These are phyloP conservation scores for Brachypterus glaber DNA, from an alignment of 2,888 invertebrate genomes.

Conservation along the genomic window DNA sequence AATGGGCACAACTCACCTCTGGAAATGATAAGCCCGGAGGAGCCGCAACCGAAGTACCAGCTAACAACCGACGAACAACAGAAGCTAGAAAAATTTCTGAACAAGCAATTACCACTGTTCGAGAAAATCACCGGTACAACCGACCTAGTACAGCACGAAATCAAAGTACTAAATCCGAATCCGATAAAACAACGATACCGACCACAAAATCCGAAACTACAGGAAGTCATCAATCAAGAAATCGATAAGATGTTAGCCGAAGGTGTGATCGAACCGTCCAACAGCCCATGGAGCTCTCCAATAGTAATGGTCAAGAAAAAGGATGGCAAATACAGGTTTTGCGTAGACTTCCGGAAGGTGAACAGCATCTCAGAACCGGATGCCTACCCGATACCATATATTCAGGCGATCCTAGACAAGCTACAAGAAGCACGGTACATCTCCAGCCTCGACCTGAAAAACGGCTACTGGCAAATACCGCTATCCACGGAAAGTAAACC, in stretches of 20 bases:
- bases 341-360: conserved; percentile 17
- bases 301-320: conserved; percentile 31
- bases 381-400: conserved; percentile 19
- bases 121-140: too few species aligned
- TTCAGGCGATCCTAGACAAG: conserved; percentile 23
- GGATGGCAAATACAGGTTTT: conserved; percentile 17
- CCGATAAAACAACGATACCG: too few species aligned
- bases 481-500: conserved; percentile 15
- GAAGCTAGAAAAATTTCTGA: too few species aligned
- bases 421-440: conserved; percentile 17
- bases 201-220: too few species aligned
- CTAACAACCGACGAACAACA: too few species aligned
- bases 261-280: conserved; percentile 20
- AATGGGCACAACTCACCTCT: too few species aligned
- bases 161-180: too few species aligned
- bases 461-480: conserved; percentile 25
- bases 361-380: conserved; percentile 18
- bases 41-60: too few species aligned
- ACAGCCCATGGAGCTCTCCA: conserved; percentile 30
- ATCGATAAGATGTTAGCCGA: conserved; percentile 19
- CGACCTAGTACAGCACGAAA: too few species aligned
- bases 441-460: conserved; percentile 24
- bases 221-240: too few species aligned
- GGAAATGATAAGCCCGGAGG: too few species aligned
- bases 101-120: too few species aligned